A percentile compares a stretch with the other conserved stretches of the same genome.
Conservation (phyloP, 2,113 vertebrate genomes). For the Pollimyrus isidori region DNA sequence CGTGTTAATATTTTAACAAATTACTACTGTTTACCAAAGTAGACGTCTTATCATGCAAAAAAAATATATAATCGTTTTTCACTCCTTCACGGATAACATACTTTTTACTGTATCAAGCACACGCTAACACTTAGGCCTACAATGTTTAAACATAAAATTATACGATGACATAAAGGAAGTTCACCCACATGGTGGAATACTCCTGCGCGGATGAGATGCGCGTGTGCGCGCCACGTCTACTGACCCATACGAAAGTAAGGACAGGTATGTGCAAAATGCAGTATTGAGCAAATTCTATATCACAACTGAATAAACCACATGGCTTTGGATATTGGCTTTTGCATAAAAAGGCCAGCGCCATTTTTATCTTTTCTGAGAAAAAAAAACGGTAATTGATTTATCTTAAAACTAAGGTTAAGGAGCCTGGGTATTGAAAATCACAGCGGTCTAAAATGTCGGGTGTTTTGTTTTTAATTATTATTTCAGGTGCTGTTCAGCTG, state of each 20-base stretch:
- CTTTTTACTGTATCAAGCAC: not conserved
- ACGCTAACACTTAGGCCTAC: not conserved
- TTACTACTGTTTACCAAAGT: not conserved
- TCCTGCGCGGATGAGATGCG: not conserved
- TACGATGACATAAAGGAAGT: not conserved
- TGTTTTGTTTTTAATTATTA: slow-evolving; percentile 77
- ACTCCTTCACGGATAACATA: not conserved
- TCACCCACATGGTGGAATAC: not conserved
- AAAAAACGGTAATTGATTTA: slow-evolving; percentile 91
- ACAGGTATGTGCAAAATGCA: not conserved
- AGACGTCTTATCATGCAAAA: not conserved
- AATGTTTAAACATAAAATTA: not conserved
- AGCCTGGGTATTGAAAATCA: slow-evolving; percentile 86
- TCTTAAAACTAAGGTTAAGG: slow-evolving; percentile 77
- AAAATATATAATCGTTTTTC: not conserved
- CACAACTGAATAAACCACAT: not conserved
- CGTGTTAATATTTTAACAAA: not conserved
- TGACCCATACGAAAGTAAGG: not conserved
- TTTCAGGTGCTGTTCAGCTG: slow-evolving; percentile 74
- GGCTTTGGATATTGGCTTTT: not conserved
- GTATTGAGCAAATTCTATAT: not conserved
- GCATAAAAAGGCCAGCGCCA: slow-evolving; percentile 38
- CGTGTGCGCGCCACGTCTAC: not conserved
- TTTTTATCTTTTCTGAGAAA: too few species aligned
- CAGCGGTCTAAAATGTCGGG: slow-evolving; percentile 86